Evolutionary conservation across 2,113 vertebrate genomes (phyloP).

Genomic region (Chloebia gouldiae): DNA sequence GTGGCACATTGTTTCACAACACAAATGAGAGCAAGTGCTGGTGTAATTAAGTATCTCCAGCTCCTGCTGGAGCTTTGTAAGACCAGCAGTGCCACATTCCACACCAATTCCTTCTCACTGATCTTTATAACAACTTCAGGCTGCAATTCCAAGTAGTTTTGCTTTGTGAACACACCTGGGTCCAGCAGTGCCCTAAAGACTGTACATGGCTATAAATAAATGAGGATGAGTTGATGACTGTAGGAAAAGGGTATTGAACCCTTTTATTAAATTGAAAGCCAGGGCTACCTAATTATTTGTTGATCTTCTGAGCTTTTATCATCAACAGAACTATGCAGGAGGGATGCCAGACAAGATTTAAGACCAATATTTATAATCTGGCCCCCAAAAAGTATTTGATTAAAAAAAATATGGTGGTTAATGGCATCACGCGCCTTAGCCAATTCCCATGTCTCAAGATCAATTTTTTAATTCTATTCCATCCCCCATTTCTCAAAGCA

Average conservation of each 20-base stretch:
- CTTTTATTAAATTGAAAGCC: neutral
- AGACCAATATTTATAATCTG: neutral
- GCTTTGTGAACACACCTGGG: neutral
- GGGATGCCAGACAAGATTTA: neutral
- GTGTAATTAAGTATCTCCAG: neutral
- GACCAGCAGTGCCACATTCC: slow-evolving; percentile 42
- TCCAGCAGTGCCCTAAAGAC: neutral
- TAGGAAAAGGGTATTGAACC: neutral
- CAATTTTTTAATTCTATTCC: neutral
- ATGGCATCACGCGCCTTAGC: neutral
- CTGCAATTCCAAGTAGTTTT: neutral
- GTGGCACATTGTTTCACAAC: neutral
- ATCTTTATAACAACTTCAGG: neutral
- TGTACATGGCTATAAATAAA: neutral
- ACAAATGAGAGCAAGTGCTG: neutral
- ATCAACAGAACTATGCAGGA: neutral
- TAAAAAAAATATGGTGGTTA: neutral
- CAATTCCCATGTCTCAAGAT: neutral
- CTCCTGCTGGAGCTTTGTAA: neutral
- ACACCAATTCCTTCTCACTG: neutral
- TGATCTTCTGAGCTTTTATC: neutral
- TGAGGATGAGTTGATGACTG: neutral
- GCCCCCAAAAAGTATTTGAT: neutral
- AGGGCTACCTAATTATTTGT: neutral
- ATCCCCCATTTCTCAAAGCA: neutral